Percentiles rank a stretch among this genome's conserved stretches.
phyloP scores from a whole-genome alignment of 2,797 vertebrate species.

The Siniperca undulata region DNA sequence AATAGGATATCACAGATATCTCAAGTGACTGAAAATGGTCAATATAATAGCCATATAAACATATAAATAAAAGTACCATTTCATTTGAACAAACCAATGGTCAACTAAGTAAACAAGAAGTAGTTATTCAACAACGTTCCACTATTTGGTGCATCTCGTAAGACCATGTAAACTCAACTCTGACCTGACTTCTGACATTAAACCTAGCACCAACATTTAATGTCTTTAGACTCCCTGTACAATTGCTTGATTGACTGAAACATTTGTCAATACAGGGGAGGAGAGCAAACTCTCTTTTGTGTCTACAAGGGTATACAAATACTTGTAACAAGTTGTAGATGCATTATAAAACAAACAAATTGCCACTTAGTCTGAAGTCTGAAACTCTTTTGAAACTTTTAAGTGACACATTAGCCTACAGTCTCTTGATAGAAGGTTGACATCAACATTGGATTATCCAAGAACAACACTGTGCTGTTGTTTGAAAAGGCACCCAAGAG shows the following conservation, averaged over 20 bases:
- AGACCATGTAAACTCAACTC: neutral
- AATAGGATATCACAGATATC: neutral
- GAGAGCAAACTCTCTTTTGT: neutral
- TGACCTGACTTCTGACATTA: neutral
- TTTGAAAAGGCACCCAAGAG: neutral
- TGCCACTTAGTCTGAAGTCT: neutral
- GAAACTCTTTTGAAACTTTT: neutral
- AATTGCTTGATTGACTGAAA: neutral
- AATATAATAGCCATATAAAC: neutral
- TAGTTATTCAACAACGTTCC: neutral
- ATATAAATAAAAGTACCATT: slow-evolving; percentile 16
- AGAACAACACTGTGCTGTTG: neutral
- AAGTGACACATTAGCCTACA: neutral
- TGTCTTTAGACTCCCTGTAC: neutral
- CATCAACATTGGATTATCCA: neutral
- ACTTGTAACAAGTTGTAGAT: neutral
- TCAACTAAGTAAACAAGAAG: neutral
- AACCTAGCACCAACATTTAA: neutral
- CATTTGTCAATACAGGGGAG: neutral
- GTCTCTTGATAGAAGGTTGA: neutral
- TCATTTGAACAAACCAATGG: neutral
- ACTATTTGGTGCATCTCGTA: neutral
- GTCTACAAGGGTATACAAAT: neutral
- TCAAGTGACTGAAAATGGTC: neutral
- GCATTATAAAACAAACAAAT: neutral